Base-by-base conservation (phyloP, 2,113 vertebrate genomes). In the Elephantulus edwardii region DNA sequence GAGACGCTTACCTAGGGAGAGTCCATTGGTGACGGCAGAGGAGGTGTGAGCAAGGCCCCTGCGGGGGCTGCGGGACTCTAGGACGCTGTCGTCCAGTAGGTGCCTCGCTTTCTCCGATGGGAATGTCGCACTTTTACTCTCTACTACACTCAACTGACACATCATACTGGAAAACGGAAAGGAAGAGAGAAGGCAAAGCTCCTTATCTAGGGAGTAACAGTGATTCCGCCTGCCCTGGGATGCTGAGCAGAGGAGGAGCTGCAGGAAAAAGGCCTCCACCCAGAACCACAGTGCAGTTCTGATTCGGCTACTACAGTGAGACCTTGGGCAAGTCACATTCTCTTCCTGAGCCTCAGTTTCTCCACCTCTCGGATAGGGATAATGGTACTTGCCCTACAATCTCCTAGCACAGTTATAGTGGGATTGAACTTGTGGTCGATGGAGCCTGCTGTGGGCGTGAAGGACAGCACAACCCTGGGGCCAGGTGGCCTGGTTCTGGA, bases 1-100 rank as follows among this genome's bases (percentile, higher is more conserved):
- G 33, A 11, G 81, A 83, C 44, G 91, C 58, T 81, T 97, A 99
- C 99, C 99, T 95, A 98, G 79, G 58, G 98, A 98, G 54, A 99
- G 94, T 66, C 98, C 98, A 3, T 99, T 99, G 97, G 98, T 97
- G 58, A 98, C 96, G 0, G 96, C 97, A 0, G 97, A 78, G 72
- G 95, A 79, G 81, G 96, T 77, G 24, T 97, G 97, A 0, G 97
- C 62, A 48, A 96, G 98, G 72, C 97, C 96, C 12, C 97, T 98
- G 68, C 97, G 97, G 0, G 99, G 98, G 94, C 99, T 99, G 96
- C 98, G 98, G 0, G 98, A 97, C 96, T 99, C 99, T 94, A 99
- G 96, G 93, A 99, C 99, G 0, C 99, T 99, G 98, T 99, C 99
- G 2, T 99, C 99, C 98, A 99, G 98, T 91, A 99, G 98, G 95